Percentiles rank a stretch among this genome's conserved stretches.
Evolutionary conservation across 1,140 invertebrate species (phyloP).

Genomic region (Druon quercuslanigerum): DNA sequence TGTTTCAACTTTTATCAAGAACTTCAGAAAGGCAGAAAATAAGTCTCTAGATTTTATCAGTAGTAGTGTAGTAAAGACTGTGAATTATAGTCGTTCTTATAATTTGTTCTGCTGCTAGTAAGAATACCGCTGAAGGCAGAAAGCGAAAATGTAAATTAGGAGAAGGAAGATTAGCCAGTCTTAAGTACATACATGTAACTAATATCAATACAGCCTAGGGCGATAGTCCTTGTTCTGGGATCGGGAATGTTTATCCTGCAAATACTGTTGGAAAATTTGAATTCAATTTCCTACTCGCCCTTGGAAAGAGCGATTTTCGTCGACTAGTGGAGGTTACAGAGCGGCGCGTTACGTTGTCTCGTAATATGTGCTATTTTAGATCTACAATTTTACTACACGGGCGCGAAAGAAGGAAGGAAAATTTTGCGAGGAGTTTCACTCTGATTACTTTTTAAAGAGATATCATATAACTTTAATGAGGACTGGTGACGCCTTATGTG

Average conservation of each 20-base stretch:
- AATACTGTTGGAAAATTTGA: constrained; percentile 67
- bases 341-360: constrained; percentile 45
- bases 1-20: too few relatives aligned
- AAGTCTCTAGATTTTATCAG: not conserved
- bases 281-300: constrained; percentile 60
- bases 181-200: constrained; percentile 31
- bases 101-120: not conserved
- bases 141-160: constrained; percentile 19
- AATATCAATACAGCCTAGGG: constrained; percentile 22
- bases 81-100: constrained; percentile 3
- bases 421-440: constrained; percentile 17
- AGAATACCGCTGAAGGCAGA: not conserved
- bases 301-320: constrained; percentile 41
- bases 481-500: not conserved
- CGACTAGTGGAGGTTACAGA: constrained; percentile 40
- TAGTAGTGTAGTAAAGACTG: not conserved
- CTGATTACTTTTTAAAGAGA: constrained; percentile 14
- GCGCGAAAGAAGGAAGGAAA: not conserved
- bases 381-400: not conserved
- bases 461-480: constrained; percentile 1
- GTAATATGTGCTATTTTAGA: constrained; percentile 48
- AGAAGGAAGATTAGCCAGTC: constrained; percentile 23
- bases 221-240: constrained; percentile 46
- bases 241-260: constrained; percentile 63
- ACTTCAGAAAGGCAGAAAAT: too few relatives aligned